These are phyloP conservation scores for Donacobius atricapilla DNA, from an alignment of 2,113 vertebrate species.

Conservation along the genomic window DNA sequence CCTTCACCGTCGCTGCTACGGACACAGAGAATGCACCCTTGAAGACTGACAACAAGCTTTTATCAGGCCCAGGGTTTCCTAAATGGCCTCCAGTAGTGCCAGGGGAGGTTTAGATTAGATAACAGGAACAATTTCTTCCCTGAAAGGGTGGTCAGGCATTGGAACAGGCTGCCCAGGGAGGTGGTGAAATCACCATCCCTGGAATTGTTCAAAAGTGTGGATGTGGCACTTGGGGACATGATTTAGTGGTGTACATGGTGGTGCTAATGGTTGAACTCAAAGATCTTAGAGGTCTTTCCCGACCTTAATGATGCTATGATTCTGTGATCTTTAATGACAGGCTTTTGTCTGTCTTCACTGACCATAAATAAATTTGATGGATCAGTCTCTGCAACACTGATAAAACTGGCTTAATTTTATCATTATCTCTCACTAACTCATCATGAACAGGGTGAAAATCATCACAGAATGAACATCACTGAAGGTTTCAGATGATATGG, in stretches of 20 bases:
- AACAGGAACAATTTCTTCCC: neutral
- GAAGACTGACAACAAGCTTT: rapidly evolving
- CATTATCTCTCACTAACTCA: neutral
- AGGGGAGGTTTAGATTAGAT: neutral
- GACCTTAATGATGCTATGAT: neutral
- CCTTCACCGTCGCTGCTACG: rapidly evolving
- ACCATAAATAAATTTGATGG: neutral
- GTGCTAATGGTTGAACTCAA: neutral
- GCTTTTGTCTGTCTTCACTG: neutral
- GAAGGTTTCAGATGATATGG: neutral
- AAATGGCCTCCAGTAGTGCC: neutral
- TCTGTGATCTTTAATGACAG: neutral
- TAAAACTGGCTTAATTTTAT: neutral
- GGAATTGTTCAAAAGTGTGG: neutral
- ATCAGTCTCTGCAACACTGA: neutral
- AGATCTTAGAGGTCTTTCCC: neutral
- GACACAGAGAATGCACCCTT: rapidly evolving
- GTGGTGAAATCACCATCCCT: neutral
- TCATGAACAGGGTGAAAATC: neutral
- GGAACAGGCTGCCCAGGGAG: neutral
- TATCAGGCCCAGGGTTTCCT: neutral
- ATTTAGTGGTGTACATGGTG: neutral
- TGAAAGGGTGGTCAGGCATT: neutral
- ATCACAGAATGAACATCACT: rapidly evolving
- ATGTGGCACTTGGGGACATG: neutral